Evolutionary conservation across 2,113 vertebrate genomes (phyloP).

Genomic region (Lates calcarifer): DNA sequence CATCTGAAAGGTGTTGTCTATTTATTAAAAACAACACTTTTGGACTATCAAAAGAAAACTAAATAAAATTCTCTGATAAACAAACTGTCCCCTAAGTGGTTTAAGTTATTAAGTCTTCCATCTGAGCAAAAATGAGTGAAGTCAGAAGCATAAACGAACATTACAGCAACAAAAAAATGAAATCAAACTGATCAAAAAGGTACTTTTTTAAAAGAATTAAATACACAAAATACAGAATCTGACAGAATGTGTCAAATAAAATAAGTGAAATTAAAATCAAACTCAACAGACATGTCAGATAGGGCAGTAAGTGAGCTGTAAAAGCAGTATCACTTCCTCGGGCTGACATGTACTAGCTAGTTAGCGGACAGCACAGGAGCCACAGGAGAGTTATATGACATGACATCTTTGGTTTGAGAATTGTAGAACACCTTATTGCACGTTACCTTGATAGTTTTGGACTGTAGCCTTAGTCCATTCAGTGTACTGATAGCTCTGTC

Average conservation of each 20-base stretch:
- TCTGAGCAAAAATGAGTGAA: conserved; percentile 31
- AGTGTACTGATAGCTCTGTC: conserved; percentile 99
- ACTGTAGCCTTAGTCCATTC: conserved; percentile 99
- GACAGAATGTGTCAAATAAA: conserved; percentile 55
- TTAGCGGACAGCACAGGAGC: conserved; percentile 76
- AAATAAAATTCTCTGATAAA: conserved; percentile 8
- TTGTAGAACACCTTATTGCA: conserved; percentile 87
- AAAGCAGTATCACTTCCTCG: conserved; percentile 66
- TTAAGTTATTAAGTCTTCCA: conserved; percentile 4
- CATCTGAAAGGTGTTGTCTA: neutral
- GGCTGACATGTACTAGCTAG: conserved; percentile 76
- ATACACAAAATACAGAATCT: conserved; percentile 36
- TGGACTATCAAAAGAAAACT: neutral
- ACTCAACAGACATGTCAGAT: conserved; percentile 69
- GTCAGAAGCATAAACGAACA: conserved; percentile 53
- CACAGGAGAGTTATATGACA: conserved; percentile 79
- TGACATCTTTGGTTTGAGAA: conserved; percentile 83
- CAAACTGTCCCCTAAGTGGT: neutral
- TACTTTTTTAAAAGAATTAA: conserved; percentile 25
- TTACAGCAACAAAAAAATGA: conserved; percentile 50
- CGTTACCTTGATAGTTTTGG: conserved; percentile 99
- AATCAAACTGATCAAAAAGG: conserved; percentile 34
- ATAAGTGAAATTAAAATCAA: conserved; percentile 60
- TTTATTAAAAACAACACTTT: neutral
- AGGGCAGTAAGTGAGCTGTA: conserved; percentile 67